These are phyloP conservation scores for Discoglossus pictus DNA, from an alignment of 2,797 vertebrate species.

Conservation along the genomic window DNA sequence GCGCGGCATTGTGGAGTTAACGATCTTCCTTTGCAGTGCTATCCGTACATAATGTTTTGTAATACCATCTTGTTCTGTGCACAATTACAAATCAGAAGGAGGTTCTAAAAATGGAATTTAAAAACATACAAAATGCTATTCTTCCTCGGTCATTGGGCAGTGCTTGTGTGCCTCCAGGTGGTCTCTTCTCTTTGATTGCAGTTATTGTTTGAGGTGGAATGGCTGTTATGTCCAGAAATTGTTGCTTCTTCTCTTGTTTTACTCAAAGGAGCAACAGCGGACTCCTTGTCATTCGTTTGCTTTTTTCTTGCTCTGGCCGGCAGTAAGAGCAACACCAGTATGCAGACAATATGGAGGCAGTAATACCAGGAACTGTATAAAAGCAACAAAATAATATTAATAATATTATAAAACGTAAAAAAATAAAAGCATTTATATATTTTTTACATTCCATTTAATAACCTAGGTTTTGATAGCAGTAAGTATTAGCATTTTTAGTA, in stretches of 20 bases:
- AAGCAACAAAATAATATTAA: too few species aligned
- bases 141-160: constrained; percentile 65
- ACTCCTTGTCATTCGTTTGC: constrained; percentile 70
- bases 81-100: constrained; percentile 71
- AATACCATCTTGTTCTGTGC: constrained; percentile 60
- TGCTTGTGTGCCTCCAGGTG: constrained; percentile 72
- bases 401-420: too few species aligned
- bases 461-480: too few species aligned
- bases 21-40: constrained; percentile 65
- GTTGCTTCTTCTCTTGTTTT: constrained; percentile 62
- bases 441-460: too few species aligned
- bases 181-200: constrained; percentile 84
- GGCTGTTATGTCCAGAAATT: constrained; percentile 68
- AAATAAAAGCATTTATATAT: too few species aligned
- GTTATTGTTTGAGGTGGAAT: constrained; percentile 81
- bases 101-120: constrained; percentile 72
- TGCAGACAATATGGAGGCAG: constrained; percentile 83
- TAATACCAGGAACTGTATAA: constrained; percentile 88
- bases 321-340: constrained; percentile 81
- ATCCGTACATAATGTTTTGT: constrained; percentile 61
- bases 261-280: constrained; percentile 51
- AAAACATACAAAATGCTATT: constrained; percentile 66
- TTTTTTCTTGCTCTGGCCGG: constrained; percentile 81
- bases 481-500: too few species aligned
- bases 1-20: constrained; percentile 67